A percentile compares a stretch with the other conserved stretches of the same genome.
Evolutionary conservation across 2,888 invertebrate species (phyloP).

Genomic region (Strigamia transsilvanica): DNA sequence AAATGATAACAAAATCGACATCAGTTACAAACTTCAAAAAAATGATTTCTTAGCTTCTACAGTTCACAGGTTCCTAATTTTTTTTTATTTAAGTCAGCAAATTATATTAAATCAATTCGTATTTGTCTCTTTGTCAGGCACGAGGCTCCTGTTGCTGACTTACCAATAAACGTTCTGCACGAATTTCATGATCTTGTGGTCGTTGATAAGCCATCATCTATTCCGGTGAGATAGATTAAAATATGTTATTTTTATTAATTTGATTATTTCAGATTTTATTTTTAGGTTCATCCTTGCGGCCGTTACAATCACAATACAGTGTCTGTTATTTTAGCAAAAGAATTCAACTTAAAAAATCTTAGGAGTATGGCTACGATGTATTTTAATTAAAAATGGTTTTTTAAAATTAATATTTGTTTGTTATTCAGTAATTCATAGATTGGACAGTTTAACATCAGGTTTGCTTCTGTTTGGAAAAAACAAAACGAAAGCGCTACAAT

Average conservation of each 20-base stretch:
- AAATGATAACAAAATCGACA: slow-evolving; percentile 89
- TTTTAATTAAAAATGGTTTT: neutral
- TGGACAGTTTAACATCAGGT: slow-evolving; percentile 96
- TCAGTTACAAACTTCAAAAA: slow-evolving; percentile 90
- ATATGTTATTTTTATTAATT: neutral
- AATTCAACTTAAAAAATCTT: slow-evolving; percentile 91
- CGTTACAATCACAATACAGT: slow-evolving; percentile 97
- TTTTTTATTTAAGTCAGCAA: neutral
- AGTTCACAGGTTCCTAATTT: slow-evolving; percentile 80
- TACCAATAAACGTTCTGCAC: slow-evolving; percentile 95
- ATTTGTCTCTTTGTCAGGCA: slow-evolving; percentile 75
- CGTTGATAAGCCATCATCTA: slow-evolving; percentile 99
- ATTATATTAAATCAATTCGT: neutral
- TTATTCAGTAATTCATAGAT: slow-evolving; percentile 79
- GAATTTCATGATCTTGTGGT: slow-evolving; percentile 99
- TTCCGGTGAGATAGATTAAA: slow-evolving; percentile 79
- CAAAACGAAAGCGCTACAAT: slow-evolving; percentile 84
- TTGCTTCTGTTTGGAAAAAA: slow-evolving; percentile 91
- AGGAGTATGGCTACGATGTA: slow-evolving; percentile 69
- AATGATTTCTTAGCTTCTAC: slow-evolving; percentile 92
- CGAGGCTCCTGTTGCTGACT: slow-evolving; percentile 97
- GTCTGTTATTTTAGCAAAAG: slow-evolving; percentile 94
- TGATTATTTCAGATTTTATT: neutral
- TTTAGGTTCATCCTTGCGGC: slow-evolving; percentile 95
- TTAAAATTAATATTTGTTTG: neutral